Base-by-base conservation (phyloP, 2,797 vertebrate species). In the Neostethus bicornis region DNA sequence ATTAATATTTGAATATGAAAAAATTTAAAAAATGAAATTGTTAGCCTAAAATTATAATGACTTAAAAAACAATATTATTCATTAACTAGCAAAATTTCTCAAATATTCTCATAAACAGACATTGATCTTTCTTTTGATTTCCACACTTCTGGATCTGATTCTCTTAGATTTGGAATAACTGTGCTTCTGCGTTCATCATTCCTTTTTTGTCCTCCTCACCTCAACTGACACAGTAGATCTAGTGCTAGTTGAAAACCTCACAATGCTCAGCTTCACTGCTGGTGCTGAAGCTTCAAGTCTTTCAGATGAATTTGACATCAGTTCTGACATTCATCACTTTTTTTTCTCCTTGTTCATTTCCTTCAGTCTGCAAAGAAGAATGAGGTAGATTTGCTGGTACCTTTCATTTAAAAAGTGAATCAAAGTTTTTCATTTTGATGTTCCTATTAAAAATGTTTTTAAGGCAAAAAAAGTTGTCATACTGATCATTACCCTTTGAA, bases 391-490 rank as follows among this genome's bases (percentile, higher is more conserved):
- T 34, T 21, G 50, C 39, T 5, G 25, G 13, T 17, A 25, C 24
- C 11, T 41, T 19, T 16, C 24, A 41, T 52, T 52, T 52, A 25
- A 38, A 28, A 12, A 20, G 34, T 35, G 38, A 19, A 35, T 39
- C 35, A 16, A 16, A 19, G 14, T 7, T n/a, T n/a, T n/a, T n/a
- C n/a, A n/a, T n/a, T n/a, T n/a, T n/a, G n/a, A n/a, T n/a, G n/a
- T n/a, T 39, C 23, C 34, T 52, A 3, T 12, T 28, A 24, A 35
- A 35, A 51, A 41, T 29, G 39, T 17, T 49, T 34, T 32, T 32
- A 7, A 4, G 20, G 11, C 3, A 28, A 48, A 17, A 37, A 14
- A 51, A 16, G 23, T 16, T 28, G 20, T 28, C 13, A 39, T 41
- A 37, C n/a, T 19, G 26, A 39, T 19, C 24, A 39, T 24, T 39